Evolutionary conservation across 2,888 invertebrate genomes (phyloP).

Genomic region (Panopea generosa): DNA sequence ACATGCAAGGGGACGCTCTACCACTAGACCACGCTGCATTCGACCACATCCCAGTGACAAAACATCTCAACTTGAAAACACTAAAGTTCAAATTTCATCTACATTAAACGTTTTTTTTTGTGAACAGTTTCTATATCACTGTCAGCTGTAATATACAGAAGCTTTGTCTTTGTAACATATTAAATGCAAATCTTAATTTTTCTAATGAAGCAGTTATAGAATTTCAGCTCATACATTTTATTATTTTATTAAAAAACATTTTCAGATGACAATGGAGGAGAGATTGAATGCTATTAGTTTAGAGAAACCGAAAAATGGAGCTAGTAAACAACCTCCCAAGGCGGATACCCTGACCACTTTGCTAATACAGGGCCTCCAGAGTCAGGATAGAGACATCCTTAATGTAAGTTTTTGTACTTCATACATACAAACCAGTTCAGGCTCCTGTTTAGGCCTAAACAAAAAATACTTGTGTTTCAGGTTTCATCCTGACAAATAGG

Average conservation of each 20-base stretch:
- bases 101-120: background rate
- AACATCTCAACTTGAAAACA: no score
- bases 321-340: slow-evolving; percentile 71
- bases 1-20: no score
- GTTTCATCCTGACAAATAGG: no score
- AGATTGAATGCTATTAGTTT: slow-evolving; percentile 92
- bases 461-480: no score
- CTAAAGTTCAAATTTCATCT: background rate
- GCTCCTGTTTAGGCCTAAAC: no score
- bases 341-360: slow-evolving; percentile 92
- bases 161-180: slow-evolving; percentile 10
- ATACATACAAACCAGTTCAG: background rate
- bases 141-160: background rate
- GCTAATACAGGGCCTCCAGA: slow-evolving; percentile 93
- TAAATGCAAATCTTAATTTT: no score
- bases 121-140: background rate
- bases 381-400: slow-evolving; percentile 91
- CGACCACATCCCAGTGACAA: no score
- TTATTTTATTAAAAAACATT: no score
- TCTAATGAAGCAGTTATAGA: no score
- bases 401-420: slow-evolving; percentile 73
- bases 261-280: slow-evolving; percentile 92
- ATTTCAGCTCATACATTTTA: no score
- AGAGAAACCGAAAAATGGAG: slow-evolving; percentile 86
- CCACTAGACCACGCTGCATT: no score